Conservation (phyloP, 2,888 invertebrate species). For the Gryllus longicercus region DNA sequence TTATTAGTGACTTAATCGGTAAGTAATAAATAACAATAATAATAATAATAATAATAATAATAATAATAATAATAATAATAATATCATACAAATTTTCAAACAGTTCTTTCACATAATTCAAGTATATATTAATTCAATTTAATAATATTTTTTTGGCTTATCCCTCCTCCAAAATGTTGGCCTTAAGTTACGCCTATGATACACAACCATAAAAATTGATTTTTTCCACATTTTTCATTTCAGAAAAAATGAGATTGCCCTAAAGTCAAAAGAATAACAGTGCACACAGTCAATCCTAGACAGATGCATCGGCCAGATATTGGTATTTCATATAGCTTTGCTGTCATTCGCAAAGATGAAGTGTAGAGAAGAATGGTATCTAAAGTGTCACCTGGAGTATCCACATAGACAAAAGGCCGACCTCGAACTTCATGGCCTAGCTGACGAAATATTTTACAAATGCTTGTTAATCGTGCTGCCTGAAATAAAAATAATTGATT, state of each 20-base stretch:
- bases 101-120: too few species aligned
- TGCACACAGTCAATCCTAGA: neutral
- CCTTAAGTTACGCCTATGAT: too few species aligned
- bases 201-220: too few species aligned
- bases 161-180: too few species aligned
- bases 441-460: slow-evolving; percentile 66
- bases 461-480: slow-evolving; percentile 71
- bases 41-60: too few species aligned
- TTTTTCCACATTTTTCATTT: neutral
- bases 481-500: slow-evolving; percentile 42
- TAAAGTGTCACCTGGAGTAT: slow-evolving; percentile 70
- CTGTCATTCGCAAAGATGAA: slow-evolving; percentile 69
- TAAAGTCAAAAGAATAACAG: slow-evolving; percentile 23
- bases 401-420: slow-evolving; percentile 76
- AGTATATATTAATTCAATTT: too few species aligned
- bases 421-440: slow-evolving; percentile 76
- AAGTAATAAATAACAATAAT: too few species aligned
- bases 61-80: too few species aligned
- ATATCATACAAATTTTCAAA: too few species aligned
- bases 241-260: slow-evolving; percentile 25
- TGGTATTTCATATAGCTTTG: slow-evolving; percentile 69
- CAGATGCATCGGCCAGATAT: slow-evolving; percentile 51
- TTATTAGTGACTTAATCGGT: too few species aligned
- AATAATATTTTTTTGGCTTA: too few species aligned
- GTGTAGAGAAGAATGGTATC: slow-evolving; percentile 73